Evolutionary conservation across 2,797 vertebrate species (phyloP).

Genomic region (Distichodus sexfasciatus): DNA sequence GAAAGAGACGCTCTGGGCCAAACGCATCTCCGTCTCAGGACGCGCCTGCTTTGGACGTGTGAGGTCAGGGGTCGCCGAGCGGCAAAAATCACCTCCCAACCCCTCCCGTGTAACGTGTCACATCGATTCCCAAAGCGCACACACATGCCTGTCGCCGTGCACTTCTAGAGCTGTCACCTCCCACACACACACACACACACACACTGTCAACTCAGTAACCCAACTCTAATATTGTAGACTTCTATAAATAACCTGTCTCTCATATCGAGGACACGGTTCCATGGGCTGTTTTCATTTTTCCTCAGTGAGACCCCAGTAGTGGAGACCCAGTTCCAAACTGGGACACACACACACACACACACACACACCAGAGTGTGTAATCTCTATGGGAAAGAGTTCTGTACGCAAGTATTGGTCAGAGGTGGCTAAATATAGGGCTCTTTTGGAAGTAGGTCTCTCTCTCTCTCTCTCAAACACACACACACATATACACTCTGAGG

Average conservation of each 20-base stretch:
- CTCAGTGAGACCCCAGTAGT: constrained; percentile 24
- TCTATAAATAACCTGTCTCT: background rate
- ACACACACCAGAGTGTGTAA: constrained; percentile 35
- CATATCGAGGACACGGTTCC: constrained; percentile 6
- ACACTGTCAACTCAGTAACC: constrained; percentile 40
- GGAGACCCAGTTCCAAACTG: constrained; percentile 50
- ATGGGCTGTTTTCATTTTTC: constrained; percentile 2
- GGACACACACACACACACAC: constrained; percentile 32
- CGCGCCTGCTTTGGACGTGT: constrained; percentile 29
- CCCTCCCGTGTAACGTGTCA: constrained; percentile 29
- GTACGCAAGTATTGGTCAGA: constrained; percentile 47
- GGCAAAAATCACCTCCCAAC: constrained; percentile 50
- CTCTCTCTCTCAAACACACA: background rate
- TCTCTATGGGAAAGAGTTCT: constrained; percentile 49
- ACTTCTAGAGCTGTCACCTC: constrained; percentile 34
- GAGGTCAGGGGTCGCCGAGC: constrained; percentile 46
- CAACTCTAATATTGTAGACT: background rate
- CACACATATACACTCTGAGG: background rate
- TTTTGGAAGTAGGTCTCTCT: constrained; percentile 47
- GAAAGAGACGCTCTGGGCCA: background rate
- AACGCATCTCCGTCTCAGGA: constrained; percentile 19
- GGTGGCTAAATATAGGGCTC: constrained; percentile 47
- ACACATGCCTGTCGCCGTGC: constrained; percentile 28
- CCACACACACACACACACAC: constrained; percentile 17
- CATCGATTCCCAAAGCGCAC: constrained; percentile 32